Percentiles rank a stretch among this genome's conserved stretches.
phyloP scores from a whole-genome alignment of 2,888 invertebrate species.

The Stratiomys singularior region DNA sequence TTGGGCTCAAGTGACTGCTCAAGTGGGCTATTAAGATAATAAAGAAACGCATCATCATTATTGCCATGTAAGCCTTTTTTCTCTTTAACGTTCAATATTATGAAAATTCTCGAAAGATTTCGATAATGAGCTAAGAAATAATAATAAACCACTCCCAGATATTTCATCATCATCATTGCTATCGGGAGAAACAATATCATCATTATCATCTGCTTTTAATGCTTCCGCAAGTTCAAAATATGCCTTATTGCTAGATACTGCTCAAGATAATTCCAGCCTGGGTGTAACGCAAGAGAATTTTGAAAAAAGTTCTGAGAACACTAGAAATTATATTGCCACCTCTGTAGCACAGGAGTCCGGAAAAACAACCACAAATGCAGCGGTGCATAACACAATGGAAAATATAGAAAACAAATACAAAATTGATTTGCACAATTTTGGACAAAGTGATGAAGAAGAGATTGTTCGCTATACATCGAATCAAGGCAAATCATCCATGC shows the following conservation, averaged over 20 bases:
- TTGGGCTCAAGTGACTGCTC: no score
- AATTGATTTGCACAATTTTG: slow-evolving; percentile 45
- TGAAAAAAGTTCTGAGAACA: no score
- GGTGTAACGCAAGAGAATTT: not conserved
- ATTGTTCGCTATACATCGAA: slow-evolving; percentile 52
- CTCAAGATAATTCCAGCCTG: not conserved
- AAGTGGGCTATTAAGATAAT: no score
- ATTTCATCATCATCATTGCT: slow-evolving; percentile 34
- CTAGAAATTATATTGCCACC: no score
- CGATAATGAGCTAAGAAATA: slow-evolving; percentile 13
- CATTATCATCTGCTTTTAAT: slow-evolving; percentile 35
- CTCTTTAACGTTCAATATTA: no score
- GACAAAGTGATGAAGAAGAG: slow-evolving; percentile 55
- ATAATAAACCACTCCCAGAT: slow-evolving; percentile 12
- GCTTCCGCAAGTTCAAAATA: slow-evolving; percentile 10
- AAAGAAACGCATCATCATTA: not conserved
- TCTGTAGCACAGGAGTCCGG: not conserved
- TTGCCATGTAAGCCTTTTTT: no score
- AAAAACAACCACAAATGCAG: not conserved
- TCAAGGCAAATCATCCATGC: not conserved
- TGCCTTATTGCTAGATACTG: slow-evolving; percentile 21
- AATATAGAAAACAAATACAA: slow-evolving; percentile 25
- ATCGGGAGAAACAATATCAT: not conserved
- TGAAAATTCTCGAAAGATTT: no score
- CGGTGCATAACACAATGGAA: not conserved